Evolutionary conservation across 2,797 vertebrate species (phyloP).

Genomic region (Nyctalus aviator): DNA sequence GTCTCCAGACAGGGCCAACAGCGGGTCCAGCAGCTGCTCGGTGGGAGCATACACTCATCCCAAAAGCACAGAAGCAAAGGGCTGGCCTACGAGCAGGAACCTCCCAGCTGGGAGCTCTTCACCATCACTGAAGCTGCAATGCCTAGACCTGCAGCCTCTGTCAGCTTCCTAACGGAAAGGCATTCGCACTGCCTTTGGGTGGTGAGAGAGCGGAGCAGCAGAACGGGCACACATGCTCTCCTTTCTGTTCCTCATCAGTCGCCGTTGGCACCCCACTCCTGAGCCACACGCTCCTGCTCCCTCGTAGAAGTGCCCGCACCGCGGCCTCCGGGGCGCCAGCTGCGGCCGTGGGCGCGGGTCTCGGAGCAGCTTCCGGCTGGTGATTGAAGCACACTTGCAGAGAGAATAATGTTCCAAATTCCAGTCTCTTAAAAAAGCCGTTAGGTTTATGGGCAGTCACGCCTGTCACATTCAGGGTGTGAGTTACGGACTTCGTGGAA

Average conservation of each 20-base stretch:
- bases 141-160: background rate
- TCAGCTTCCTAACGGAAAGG: background rate
- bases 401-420: slow-evolving; percentile 74
- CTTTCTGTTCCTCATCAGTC: background rate
- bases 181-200: background rate
- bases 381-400: background rate
- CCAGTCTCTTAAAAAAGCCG: slow-evolving; percentile 79
- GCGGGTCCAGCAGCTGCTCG: background rate
- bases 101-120: background rate
- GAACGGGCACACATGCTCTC: background rate
- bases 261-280: background rate
- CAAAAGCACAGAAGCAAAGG: background rate
- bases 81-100: background rate
- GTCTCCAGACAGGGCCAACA: background rate
- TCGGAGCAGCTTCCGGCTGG: slow-evolving; percentile 53
- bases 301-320: slow-evolving; percentile 10
- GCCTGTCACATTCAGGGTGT: slow-evolving; percentile 64
- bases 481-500: slow-evolving; percentile 77
- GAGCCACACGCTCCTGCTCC: background rate
- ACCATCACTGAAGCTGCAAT: background rate
- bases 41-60: background rate
- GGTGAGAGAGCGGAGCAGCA: background rate
- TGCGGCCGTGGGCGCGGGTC: background rate
- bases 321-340: background rate
- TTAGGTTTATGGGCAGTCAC: slow-evolving; percentile 78